Percentiles rank a stretch among this genome's conserved stretches.
These are phyloP conservation scores for Strongylocentrotus purpuratus DNA, from an alignment of 35 echinoderm and acorn worm species.

Conservation along the genomic window DNA sequence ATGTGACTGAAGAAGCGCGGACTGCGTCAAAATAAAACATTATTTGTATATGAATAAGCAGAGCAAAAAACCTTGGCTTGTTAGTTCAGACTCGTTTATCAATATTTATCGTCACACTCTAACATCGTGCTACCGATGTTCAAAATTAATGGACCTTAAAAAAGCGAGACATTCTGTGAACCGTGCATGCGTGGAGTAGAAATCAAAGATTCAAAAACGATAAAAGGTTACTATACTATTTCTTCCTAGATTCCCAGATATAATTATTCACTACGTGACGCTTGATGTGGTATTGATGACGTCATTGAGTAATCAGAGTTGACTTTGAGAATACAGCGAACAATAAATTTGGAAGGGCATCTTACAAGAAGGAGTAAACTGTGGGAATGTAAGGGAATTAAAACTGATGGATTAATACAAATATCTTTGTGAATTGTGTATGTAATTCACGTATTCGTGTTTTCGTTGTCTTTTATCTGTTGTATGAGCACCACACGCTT, in stretches of 20 bases:
- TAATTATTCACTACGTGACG: not conserved
- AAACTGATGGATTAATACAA: not conserved
- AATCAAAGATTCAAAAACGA: not conserved
- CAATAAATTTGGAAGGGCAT: not conserved
- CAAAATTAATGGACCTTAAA: not conserved
- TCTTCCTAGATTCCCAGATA: not conserved
- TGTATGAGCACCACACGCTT: too few species aligned
- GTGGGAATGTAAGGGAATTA: not conserved
- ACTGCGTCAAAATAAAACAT: not conserved
- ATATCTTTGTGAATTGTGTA: too few species aligned
- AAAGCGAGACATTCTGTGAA: not conserved
- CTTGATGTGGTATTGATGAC: not conserved
- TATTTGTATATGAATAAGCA: not conserved
- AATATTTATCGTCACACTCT: conserved; percentile 19
- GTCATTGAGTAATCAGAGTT: not conserved
- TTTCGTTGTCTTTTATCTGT: too few species aligned
- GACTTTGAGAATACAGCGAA: not conserved
- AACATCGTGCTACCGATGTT: not conserved
- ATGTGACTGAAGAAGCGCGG: not conserved
- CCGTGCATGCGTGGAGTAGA: not conserved
- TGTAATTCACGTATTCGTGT: too few species aligned
- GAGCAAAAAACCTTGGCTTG: not conserved
- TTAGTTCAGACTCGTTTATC: not conserved
- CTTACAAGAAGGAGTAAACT: not conserved
- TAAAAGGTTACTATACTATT: not conserved